Base-by-base conservation (phyloP, 2,888 invertebrate genomes). In the Drosophila acutilabella region DNA sequence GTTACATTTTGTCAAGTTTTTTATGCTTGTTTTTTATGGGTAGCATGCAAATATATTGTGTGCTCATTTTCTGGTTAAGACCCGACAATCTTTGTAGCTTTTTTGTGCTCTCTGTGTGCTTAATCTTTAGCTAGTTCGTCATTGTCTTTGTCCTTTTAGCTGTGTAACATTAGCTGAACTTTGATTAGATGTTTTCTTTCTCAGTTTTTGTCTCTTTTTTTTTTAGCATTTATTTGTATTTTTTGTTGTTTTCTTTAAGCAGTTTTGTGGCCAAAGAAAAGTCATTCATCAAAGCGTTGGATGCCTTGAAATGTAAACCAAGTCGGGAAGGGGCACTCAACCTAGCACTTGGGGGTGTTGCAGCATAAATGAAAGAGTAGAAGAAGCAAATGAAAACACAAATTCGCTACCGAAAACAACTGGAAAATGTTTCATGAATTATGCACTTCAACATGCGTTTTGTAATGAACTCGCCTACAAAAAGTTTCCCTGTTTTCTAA, bases 381-480 rank as follows among this genome's bases (percentile, higher is more conserved):
- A 5, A 20, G 5, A 18, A 4, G 14, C n/a, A n/a, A n/a, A 14
- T 1, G 7, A 8, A 13, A 16, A 7, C n/a, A 26, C 5, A 53
- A 30, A 33, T 20, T 16, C n/a, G 10, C 51, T 64, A 60, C 57
- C 62, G 67, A 56, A 65, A 23, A 10, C 54, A 66, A 60, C 57
- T 65, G 70, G 56, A 65, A 76, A 82, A 68, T 64, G 65, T 65
- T 68, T 68, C 54, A 52, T 69, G 60, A 74, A 71, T 77, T 78
- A 68, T 78, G 81, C 84, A 80, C 68, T 77, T 77, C 60, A 65
- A 47, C 74, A 74, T 71, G 74, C 67, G 78, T 76, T 72, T 72
- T 58, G 53, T 75, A 66, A 74, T 67, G 64, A 67, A 71, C 70
- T 41, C 66, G 45, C 48, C 16, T 16, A 13, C 13, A 6, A n/a